A percentile compares a stretch with the other conserved stretches of the same genome.
Conservation (phyloP, 2,888 invertebrate species). For the Erynnis tages region DNA sequence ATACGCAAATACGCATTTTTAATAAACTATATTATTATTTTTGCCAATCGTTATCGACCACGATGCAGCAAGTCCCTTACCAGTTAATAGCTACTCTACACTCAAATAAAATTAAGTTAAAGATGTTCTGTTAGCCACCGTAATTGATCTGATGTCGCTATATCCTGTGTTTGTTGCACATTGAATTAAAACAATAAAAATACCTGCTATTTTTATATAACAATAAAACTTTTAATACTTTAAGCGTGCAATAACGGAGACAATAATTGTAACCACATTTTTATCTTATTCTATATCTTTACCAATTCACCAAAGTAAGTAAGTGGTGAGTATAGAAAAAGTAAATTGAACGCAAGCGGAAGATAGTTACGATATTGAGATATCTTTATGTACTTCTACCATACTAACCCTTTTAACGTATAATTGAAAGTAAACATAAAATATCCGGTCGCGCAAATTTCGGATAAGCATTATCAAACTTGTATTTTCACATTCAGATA, state of each 20-base stretch:
- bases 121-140: not conserved
- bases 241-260: no score
- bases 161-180: not conserved
- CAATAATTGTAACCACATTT: no score
- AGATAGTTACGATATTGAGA: not conserved
- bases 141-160: not conserved
- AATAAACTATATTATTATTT: no score
- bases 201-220: not conserved
- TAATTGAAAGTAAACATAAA: not conserved
- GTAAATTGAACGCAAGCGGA: not conserved
- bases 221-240: no score
- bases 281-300: no score
- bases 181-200: not conserved
- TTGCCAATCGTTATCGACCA: not conserved
- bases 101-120: constrained; percentile 1
- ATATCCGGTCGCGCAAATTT: not conserved
- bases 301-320: no score
- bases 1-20: no score
- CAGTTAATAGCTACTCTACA: not conserved
- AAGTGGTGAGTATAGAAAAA: no score
- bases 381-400: not conserved
- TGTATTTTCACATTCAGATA: not conserved
- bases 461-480: not conserved
- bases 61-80: not conserved
- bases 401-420: not conserved